A percentile compares a stretch with the other conserved stretches of the same genome.
Conservation (phyloP, 2,888 invertebrate genomes). For the Ernsta delagoae region DNA sequence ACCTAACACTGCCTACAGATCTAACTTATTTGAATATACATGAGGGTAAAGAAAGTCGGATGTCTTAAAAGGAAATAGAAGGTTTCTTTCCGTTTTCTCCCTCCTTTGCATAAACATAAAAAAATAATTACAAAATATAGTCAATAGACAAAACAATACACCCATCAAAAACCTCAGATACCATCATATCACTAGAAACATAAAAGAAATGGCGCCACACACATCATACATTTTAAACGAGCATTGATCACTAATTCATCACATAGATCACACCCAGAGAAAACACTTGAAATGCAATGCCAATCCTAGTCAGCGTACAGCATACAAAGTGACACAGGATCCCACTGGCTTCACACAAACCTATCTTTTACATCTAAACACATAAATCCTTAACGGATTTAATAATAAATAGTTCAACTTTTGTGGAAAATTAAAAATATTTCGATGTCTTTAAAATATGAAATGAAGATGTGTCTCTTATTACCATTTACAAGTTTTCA, state of each 20-base stretch:
- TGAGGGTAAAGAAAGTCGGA: not conserved
- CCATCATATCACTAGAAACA: constrained; percentile 44
- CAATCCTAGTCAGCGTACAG: constrained; percentile 41
- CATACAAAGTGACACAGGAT: constrained; percentile 47
- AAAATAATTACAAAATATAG: not conserved
- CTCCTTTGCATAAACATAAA: not conserved
- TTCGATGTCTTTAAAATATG: not conserved
- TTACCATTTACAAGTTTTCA: no score
- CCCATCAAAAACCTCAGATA: constrained; percentile 43
- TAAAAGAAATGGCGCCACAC: constrained; percentile 50
- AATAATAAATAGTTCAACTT: not conserved
- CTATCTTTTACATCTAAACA: constrained; percentile 5
- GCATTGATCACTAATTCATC: constrained; percentile 50
- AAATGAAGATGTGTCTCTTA: no score
- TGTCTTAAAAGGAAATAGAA: not conserved
- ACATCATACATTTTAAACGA: constrained; percentile 44
- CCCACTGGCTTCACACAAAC: constrained; percentile 39
- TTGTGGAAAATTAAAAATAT: not conserved
- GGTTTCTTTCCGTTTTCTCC: not conserved
- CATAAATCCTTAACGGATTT: not conserved
- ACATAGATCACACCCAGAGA: constrained; percentile 50
- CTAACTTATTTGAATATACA: not conserved
- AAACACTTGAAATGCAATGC: constrained; percentile 51
- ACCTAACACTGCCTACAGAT: no score
- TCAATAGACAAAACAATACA: not conserved